Conservation (phyloP, 2,797 vertebrate genomes). For the Echiichthys vipera region DNA sequence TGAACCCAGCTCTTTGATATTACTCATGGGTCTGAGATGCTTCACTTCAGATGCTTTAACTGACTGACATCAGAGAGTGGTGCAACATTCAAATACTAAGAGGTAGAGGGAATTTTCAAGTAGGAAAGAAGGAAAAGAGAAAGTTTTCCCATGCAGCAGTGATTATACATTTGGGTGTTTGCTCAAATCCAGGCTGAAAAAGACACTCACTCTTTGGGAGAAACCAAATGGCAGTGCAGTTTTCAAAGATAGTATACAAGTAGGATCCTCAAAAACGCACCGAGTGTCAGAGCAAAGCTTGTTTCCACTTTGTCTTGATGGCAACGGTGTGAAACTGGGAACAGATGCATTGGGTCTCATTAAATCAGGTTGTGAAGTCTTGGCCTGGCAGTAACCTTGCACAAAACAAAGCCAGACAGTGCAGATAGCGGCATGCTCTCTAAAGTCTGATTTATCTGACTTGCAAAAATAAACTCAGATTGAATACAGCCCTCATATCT, state of each 20-base stretch:
- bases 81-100: not conserved
- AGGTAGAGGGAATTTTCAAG: slow-evolving; percentile 20
- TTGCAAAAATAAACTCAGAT: slow-evolving; percentile 56
- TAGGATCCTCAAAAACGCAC: slow-evolving; percentile 6
- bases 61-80: slow-evolving; percentile 33
- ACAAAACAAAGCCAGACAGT: slow-evolving; percentile 63
- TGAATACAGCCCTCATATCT: slow-evolving; percentile 47
- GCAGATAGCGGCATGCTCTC: slow-evolving; percentile 35
- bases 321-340: slow-evolving; percentile 67
- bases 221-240: not conserved
- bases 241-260: slow-evolving; percentile 3
- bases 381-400: slow-evolving; percentile 62
- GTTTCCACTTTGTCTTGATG: slow-evolving; percentile 58
- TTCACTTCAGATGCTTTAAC: slow-evolving; percentile 43
- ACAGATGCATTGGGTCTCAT: slow-evolving; percentile 69
- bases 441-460: slow-evolving; percentile 58
- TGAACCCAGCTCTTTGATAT: slow-evolving; percentile 41
- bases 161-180: slow-evolving; percentile 50
- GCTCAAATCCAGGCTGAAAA: slow-evolving; percentile 26
- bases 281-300: slow-evolving; percentile 35
- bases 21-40: slow-evolving; percentile 30
- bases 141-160: slow-evolving; percentile 42
- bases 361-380: slow-evolving; percentile 72
- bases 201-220: not conserved
- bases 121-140: slow-evolving; percentile 16